Base-by-base conservation (phyloP, 2,797 vertebrate species). In the Mus minutoides region DNA sequence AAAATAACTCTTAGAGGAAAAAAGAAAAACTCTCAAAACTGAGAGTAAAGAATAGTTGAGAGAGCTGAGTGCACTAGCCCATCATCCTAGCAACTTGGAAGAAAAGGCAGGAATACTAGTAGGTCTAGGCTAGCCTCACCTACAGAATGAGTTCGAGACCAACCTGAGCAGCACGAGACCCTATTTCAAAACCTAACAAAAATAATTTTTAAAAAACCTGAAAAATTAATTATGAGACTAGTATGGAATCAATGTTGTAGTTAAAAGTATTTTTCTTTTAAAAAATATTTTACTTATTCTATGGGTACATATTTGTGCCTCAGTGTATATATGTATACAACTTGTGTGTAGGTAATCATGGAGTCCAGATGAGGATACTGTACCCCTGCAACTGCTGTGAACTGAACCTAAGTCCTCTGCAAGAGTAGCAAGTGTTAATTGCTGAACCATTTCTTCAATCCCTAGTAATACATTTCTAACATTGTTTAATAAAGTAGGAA, bases 1-100 rank as follows among this genome's bases (percentile, higher is more conserved):
- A 78, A 96, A 89, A 84, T 94, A 94, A 77, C 24, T 69, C 71
- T 82, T 80, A 64, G 34, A 29, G 60, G 69, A 95, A 93, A 95
- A 64, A 49, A 49, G 1, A 49, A 49, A 49, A 64, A 26, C 64
- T 22, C 6, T 75, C 29, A 94, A 94, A 93, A 84, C 43, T 60
- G 16, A 78, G 67, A 75, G 80, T 80, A 88, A 94, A 46, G 24
- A 94, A 40, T 56, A 62, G 24, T 64, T 40, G 43, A 87, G 16
- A 76, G 37, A 76, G 26, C 54, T 56, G 17, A 0, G 37, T 43
- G 3, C 8, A 6, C 24, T 88, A 24, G 24, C 3, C 86, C 56
- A 34, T 46, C 29, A 43, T 10, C 17, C 12, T 11, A 88, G 54
- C 5, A 34, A 31, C 22, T 34, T 10, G 54, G 54, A 75, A 3